Evolutionary conservation across 2,888 invertebrate species (phyloP), one percentile per base, ranked within the genome.

Genomic region (Cheiracanthium punctorium): DNA sequence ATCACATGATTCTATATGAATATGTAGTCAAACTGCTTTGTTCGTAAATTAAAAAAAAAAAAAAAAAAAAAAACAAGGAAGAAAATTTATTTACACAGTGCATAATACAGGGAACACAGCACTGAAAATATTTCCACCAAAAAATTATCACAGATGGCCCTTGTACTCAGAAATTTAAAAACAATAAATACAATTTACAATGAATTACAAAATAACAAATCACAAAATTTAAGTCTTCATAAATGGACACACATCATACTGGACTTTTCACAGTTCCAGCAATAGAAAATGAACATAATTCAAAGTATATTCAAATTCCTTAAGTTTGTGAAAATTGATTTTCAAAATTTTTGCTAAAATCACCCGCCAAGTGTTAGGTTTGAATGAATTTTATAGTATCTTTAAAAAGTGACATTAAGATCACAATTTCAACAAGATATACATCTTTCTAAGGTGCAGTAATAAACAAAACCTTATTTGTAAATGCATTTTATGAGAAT

Each of bases 121-220:
- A 32, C 52, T 58, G 48, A 43, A 12, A 30, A 14, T 29, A 48
- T 72, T 14, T 67, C 29, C 69, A 69, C n/a, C 33, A 14, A 69
- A 69, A 67, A 69, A 69, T 69, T 73, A 73, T 73, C 73, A 73
- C 73, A 73, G 73, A 73, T 33, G 30, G 17, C 28, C 52, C 58
- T 52, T 58, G 32, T 73, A 73, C 58, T 58, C 32, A 73, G 10
- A 58, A 65, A 48, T 12, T 30, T 7, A 8, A 69, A 69, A 33
- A 33, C n/a, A 69, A 69, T 69, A 69, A 37, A 33, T 69, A 58
- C 32, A 52, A 32, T 52, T 41, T 17, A 58, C 14, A 58, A 30
- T 32, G 12, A 32, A 32, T 32, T 29, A 29, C 30, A 73, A 52
- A 73, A 73, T 17, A 52, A 58, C 28, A 72, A 7, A 24, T 72